Evolutionary conservation across 2,797 vertebrate genomes (phyloP).

Genomic region (Crax fasciolata): DNA sequence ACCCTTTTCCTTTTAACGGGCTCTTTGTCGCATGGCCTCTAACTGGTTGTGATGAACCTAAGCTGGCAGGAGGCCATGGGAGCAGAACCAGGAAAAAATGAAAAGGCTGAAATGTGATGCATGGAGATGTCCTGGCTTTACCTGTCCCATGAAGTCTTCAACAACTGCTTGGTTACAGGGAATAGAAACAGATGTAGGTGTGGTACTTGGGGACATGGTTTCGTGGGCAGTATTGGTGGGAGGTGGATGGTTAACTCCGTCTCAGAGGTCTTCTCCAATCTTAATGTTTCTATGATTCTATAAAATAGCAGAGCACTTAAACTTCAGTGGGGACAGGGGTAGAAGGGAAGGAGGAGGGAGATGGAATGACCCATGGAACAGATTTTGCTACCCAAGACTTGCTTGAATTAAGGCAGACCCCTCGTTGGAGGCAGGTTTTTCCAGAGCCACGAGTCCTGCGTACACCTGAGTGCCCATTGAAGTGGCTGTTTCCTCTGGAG

Average conservation of each 20-base stretch:
- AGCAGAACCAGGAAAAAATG: not conserved
- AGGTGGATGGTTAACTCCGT: no score
- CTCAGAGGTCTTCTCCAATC: no score
- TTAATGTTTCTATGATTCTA: no score
- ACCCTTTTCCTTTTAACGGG: not conserved
- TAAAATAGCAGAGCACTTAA: not conserved
- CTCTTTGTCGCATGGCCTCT: not conserved
- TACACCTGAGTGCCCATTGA: not conserved
- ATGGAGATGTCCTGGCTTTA: not conserved
- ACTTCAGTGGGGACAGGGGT: not conserved
- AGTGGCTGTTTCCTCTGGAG: not conserved
- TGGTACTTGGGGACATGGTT: no score
- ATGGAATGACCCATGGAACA: not conserved
- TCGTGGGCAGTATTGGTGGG: no score
- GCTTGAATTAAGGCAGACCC: not conserved
- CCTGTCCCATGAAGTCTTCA: not conserved
- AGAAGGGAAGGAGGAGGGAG: not conserved
- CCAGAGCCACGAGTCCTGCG: not conserved
- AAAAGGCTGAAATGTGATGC: not conserved
- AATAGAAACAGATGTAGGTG: not conserved
- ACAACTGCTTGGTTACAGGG: not conserved
- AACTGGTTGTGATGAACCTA: not conserved
- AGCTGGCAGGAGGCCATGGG: not conserved
- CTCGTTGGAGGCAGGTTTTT: not conserved
- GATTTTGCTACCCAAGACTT: not conserved